phyloP scores from a whole-genome alignment of 2,113 vertebrate species.

The Ariopsis seemanni region DNA sequence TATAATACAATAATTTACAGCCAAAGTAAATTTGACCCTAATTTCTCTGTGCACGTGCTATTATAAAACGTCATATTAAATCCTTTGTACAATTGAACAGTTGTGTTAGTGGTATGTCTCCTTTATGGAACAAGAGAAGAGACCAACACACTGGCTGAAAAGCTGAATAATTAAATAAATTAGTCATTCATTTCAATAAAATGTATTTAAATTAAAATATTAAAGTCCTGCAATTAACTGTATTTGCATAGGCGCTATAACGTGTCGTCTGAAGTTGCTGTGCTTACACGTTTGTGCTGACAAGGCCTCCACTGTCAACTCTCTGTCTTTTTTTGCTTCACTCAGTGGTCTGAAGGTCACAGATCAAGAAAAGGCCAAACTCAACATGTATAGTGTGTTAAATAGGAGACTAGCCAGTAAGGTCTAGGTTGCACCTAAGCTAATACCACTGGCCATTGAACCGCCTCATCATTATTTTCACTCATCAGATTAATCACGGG shows the following conservation, averaged over 20 bases:
- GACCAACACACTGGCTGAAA: background rate
- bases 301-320: conserved; percentile 9
- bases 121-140: background rate
- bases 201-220: background rate
- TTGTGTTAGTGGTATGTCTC: background rate
- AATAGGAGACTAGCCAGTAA: conserved; percentile 10
- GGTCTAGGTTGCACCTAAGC: background rate
- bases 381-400: background rate
- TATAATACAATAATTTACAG: background rate
- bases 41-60: background rate
- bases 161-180: background rate
- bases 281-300: conserved; percentile 27
- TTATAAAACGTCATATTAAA: background rate
- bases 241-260: background rate
- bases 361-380: conserved; percentile 43
- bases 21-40: background rate
- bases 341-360: conserved; percentile 37
- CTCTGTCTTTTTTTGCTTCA: conserved; percentile 21
- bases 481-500: background rate
- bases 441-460: background rate
- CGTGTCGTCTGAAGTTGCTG: conserved; percentile 7
- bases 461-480: background rate
- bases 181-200: background rate
- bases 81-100: background rate
- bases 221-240: background rate